Base-by-base conservation (phyloP, 2,888 invertebrate genomes). In the Meiosimyza decipiens region DNA sequence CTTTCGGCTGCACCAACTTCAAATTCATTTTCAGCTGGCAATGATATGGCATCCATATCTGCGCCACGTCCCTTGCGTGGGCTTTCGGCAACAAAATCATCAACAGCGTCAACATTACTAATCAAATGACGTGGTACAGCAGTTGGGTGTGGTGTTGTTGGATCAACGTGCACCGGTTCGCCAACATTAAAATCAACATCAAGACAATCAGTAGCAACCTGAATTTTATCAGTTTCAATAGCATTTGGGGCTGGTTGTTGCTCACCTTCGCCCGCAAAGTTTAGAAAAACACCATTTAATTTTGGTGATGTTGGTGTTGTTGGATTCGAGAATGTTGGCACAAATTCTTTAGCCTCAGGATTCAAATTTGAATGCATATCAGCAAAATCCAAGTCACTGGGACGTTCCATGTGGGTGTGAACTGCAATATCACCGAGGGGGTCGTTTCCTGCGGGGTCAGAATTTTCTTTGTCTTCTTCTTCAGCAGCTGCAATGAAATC, bases 311-410 rank as follows among this genome's bases (percentile, higher is more conserved):
- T 28, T 28, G 28, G 28, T 28, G 91, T 90, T 6, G 89, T 87
- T 7, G 95, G 94, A 67, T 81, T 82, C 3, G 84, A 83, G 74
- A 81, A 83, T 16, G 77, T 79, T 4, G 85, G 85, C 73, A 95
- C 90, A 86, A 95, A 95, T 87, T 94, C 94, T n/a, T 93, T 92
- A 18, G 95, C 95, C 81, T 95, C 92, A 0, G 95, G 95, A 88
- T 95, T 95, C 78, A 95, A 86, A 74, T 92, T 93, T 59, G 93
- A 95, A 88, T 92, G 92, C 88, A 92, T 91, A 82, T 91, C 91
- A 16, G 77, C 76, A 3, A 73, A 65, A 57, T 77, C 75, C 5
- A 77, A 71, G 13, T 75, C 77, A 59, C 11, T 59, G 49, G 73
- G 62, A 59, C 65, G 71, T 51, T 47, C 65, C 6, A 7, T 28